Evolutionary conservation across 2,113 vertebrate species (phyloP).

Genomic region (Opisthocomus hoazin): DNA sequence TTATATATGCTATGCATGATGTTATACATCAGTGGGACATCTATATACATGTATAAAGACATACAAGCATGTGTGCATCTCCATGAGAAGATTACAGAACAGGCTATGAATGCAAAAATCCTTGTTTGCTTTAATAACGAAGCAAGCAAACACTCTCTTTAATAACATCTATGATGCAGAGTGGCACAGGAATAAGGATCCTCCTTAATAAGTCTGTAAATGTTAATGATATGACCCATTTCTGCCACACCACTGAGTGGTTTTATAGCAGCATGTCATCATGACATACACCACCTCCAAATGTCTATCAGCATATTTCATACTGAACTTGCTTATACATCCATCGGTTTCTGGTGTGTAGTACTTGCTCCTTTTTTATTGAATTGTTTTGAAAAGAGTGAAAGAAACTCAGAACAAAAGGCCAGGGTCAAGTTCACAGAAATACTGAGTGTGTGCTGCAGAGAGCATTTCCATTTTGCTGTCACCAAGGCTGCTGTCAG

Average conservation of each 20-base stretch:
- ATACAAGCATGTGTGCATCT: background rate
- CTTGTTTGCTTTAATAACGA: background rate
- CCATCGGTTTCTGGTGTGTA: background rate
- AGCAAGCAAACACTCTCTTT: background rate
- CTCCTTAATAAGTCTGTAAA: background rate
- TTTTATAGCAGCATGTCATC: background rate
- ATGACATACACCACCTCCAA: background rate
- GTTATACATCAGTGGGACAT: background rate
- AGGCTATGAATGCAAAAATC: background rate
- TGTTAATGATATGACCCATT: background rate
- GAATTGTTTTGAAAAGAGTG: background rate
- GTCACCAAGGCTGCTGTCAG: background rate
- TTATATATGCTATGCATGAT: background rate
- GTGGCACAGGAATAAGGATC: background rate
- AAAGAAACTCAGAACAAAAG: background rate
- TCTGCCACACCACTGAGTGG: background rate
- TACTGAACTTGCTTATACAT: background rate
- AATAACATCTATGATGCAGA: background rate
- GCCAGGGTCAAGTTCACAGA: background rate
- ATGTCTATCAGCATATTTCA: background rate
- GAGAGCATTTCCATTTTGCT: background rate
- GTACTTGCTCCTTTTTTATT: background rate
- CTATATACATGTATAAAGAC: background rate
- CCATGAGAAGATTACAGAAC: background rate
- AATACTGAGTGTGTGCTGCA: background rate